A percentile compares a stretch with the other conserved stretches of the same genome.
Conservation (phyloP, 1,140 invertebrate species). For the Wiebesia pumilae region DNA sequence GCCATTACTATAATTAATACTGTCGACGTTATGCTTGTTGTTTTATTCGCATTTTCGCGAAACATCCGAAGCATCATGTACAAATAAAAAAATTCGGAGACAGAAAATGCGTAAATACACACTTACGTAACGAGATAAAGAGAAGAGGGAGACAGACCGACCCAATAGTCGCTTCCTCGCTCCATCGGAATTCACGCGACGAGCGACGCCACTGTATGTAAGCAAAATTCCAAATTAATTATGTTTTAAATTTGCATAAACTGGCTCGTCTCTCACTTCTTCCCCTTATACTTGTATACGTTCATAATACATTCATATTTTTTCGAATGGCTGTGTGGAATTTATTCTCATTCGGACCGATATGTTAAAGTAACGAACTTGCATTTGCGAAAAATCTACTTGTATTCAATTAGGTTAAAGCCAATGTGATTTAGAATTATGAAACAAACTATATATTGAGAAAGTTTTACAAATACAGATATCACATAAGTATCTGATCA, state of each 20-base stretch:
- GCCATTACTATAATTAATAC: slow-evolving; percentile 68
- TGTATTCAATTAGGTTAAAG: neutral
- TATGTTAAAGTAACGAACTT: neutral
- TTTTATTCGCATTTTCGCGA: slow-evolving; percentile 52
- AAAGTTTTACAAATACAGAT: neutral
- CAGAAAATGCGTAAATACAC: slow-evolving; percentile 22
- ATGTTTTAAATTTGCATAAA: slow-evolving; percentile 46
- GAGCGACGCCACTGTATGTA: neutral
- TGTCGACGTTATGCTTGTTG: slow-evolving; percentile 59
- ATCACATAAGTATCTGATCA: neutral
- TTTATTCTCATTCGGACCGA: neutral
- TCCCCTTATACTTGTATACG: neutral
- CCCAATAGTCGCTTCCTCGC: neutral
- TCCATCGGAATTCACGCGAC: slow-evolving; percentile 17
- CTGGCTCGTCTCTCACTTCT: neutral
- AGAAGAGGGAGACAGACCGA: neutral
- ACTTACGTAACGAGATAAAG: neutral
- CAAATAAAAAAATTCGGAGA: neutral
- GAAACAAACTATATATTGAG: neutral
- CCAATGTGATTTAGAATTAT: neutral
- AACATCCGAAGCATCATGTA: neutral
- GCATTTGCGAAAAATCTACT: neutral
- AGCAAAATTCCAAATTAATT: slow-evolving; percentile 44
- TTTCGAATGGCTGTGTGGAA: neutral
- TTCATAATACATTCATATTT: neutral